These are phyloP conservation scores for Adoxophyes honmai DNA, from an alignment of 1,140 invertebrate species.

Conservation along the genomic window DNA sequence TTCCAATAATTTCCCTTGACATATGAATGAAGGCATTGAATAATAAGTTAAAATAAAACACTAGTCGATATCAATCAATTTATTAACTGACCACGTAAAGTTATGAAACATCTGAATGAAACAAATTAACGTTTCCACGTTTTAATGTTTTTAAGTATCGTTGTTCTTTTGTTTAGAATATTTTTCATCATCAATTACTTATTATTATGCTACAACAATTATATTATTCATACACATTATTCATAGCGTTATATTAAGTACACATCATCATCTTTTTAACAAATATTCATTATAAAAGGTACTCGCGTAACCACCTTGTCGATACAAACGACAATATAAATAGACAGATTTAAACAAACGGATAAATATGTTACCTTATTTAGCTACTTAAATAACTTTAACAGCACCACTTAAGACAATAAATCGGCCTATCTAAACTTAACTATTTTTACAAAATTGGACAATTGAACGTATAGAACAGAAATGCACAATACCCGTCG, in stretches of 20 bases:
- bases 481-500: slow-evolving; percentile 73
- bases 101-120: background rate
- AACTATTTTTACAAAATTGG: slow-evolving; percentile 70
- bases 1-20: too few species aligned
- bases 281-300: slow-evolving; percentile 47
- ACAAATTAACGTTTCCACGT: slow-evolving; percentile 4
- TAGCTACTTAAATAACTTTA: slow-evolving; percentile 32
- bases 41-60: background rate
- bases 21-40: too few species aligned
- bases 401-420: slow-evolving; percentile 41
- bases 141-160: slow-evolving; percentile 22
- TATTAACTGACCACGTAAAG: slow-evolving; percentile 10
- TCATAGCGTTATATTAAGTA: slow-evolving; percentile 29
- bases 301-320: slow-evolving; percentile 66
- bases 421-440: slow-evolving; percentile 28
- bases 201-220: slow-evolving; percentile 28
- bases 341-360: slow-evolving; percentile 30
- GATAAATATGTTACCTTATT: slow-evolving; percentile 28
- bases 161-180: slow-evolving; percentile 28
- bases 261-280: slow-evolving; percentile 32
- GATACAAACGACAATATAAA: slow-evolving; percentile 25
- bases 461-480: slow-evolving; percentile 50
- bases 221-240: slow-evolving; percentile 21
- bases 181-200: slow-evolving; percentile 33
- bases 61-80: slow-evolving; percentile 6